Percentiles rank a stretch among this genome's conserved stretches.
phyloP scores from a whole-genome alignment of 2,797 vertebrate genomes.

The Picus viridis region DNA sequence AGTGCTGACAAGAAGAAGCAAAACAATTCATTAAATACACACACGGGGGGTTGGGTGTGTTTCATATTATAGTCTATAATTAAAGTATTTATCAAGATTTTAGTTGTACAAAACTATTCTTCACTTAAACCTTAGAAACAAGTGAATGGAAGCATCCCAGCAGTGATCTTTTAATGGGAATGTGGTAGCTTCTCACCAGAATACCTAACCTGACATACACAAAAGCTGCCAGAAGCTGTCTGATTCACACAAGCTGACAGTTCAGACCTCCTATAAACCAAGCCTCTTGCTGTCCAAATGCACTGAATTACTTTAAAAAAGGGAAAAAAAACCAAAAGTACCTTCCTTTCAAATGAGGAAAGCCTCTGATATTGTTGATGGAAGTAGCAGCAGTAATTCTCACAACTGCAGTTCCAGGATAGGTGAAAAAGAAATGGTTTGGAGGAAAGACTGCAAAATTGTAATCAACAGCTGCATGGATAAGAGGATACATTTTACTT shows the following conservation, averaged over 20 bases:
- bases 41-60: fast-evolving
- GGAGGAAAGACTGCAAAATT: not conserved
- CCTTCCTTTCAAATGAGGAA: not conserved
- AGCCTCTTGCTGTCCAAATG: not conserved
- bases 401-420: not conserved
- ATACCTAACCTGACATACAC: not conserved
- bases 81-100: not conserved
- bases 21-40: not conserved
- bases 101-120: not conserved
- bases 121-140: not conserved
- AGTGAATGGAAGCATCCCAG: not conserved
- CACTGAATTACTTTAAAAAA: not conserved
- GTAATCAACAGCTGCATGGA: not conserved
- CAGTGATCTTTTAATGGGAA: not conserved
- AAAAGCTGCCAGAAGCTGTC: not conserved
- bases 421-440: fast-evolving
- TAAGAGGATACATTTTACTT: not conserved
- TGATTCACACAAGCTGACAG: not conserved
- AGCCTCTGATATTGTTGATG: not conserved
- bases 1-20: not conserved
- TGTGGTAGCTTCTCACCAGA: not conserved
- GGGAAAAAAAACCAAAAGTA: too few relatives aligned
- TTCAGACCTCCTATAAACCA: not conserved
- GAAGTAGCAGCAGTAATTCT: not conserved
- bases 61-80: not conserved